phyloP scores from a whole-genome alignment of 2,888 invertebrate species.

The Drosophila yooni region DNA sequence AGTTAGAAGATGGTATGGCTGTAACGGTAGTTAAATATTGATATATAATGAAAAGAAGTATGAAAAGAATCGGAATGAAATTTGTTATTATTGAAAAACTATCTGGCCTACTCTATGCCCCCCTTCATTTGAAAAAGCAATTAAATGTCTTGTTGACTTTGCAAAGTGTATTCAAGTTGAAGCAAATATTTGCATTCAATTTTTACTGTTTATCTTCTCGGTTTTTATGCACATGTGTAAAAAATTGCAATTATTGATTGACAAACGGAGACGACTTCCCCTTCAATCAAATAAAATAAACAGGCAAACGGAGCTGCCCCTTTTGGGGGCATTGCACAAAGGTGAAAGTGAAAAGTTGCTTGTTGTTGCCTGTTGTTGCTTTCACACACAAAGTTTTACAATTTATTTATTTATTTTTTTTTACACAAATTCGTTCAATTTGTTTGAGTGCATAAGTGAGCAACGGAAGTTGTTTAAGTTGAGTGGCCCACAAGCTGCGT shows the following conservation, averaged over 20 bases:
- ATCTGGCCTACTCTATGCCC: background rate
- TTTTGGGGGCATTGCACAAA: constrained; percentile 33
- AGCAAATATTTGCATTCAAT: background rate
- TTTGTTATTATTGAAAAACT: background rate
- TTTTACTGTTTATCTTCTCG: background rate
- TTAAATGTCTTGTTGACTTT: background rate
- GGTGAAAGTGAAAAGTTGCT: constrained; percentile 69
- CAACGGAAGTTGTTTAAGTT: constrained; percentile 69
- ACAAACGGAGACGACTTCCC: constrained; percentile 19
- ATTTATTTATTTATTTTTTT: constrained; percentile 16
- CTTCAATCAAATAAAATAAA: constrained; percentile 8
- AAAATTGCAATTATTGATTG: constrained; percentile 55
- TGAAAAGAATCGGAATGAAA: background rate
- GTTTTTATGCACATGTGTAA: background rate
- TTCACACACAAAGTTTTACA: constrained; percentile 50
- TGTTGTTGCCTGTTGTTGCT: constrained; percentile 18
- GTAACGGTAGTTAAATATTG: background rate
- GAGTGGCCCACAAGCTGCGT: constrained; percentile 23
- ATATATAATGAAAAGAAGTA: background rate
- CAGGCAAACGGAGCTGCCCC: constrained; percentile 7
- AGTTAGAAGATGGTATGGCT: background rate
- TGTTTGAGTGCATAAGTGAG: constrained; percentile 42
- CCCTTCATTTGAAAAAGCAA: background rate
- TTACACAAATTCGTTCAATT: constrained; percentile 41
- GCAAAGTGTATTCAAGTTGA: background rate